Evolutionary conservation across 2,113 vertebrate species (phyloP).

Genomic region (Sigmodon hispidus): DNA sequence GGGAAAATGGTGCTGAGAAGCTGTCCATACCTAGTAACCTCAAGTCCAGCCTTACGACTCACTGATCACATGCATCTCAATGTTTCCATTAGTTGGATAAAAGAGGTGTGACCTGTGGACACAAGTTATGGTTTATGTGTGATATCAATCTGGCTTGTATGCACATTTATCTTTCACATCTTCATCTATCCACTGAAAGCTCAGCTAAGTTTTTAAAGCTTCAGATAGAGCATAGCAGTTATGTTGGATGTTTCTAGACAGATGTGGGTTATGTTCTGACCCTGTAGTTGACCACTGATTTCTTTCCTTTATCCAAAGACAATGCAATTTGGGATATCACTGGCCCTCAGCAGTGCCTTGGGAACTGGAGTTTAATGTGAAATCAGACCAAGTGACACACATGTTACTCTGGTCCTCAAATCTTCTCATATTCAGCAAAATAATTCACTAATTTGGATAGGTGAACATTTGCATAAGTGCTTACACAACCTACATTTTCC

Average conservation of each 20-base stretch:
- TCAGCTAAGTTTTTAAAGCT: background rate
- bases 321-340: background rate
- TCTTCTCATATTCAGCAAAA: background rate
- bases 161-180: background rate
- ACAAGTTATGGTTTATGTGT: background rate
- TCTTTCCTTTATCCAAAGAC: background rate
- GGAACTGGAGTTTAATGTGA: background rate
- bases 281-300: background rate
- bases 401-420: background rate
- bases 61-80: too few relatives aligned
- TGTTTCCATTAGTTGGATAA: background rate
- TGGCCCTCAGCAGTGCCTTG: background rate
- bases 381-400: background rate
- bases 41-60: background rate
- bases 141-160: background rate
- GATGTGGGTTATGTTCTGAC: background rate
- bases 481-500: background rate
- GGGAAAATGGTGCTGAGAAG: background rate
- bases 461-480: background rate
- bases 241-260: rapidly evolving
- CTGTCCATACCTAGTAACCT: background rate
- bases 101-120: background rate
- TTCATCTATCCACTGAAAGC: background rate
- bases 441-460: background rate
- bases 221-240: background rate